Evolutionary conservation across 2,113 vertebrate species (phyloP).

Genomic region (Riparia riparia): DNA sequence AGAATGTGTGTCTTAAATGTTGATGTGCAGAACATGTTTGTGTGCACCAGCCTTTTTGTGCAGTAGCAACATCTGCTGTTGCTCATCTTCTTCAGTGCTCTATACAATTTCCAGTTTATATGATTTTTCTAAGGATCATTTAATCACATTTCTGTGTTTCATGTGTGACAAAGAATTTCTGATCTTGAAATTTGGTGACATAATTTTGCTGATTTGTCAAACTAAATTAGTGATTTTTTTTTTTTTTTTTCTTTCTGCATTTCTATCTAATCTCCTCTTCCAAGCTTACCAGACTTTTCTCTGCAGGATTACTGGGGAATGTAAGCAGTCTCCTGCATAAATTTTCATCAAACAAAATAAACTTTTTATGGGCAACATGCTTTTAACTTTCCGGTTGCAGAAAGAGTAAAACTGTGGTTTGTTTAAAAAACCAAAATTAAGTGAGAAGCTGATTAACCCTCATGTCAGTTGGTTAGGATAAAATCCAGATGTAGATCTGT

Average conservation of each 20-base stretch:
- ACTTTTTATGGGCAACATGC: background rate
- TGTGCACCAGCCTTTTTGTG: background rate
- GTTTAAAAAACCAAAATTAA: background rate
- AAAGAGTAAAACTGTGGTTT: background rate
- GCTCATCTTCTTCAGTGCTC: background rate
- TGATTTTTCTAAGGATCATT: background rate
- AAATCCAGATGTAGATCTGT: background rate
- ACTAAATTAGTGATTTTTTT: background rate
- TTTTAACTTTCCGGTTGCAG: background rate
- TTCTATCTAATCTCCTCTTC: background rate
- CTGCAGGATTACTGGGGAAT: background rate
- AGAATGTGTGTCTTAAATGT: background rate
- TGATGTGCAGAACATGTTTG: background rate
- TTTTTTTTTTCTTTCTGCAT: background rate
- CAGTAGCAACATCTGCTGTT: background rate
- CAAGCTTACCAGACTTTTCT: background rate
- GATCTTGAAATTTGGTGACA: background rate
- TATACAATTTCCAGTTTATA: background rate
- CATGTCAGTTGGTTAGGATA: background rate
- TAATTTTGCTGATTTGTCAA: background rate
- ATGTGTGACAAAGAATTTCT: background rate
- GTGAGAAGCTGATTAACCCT: background rate
- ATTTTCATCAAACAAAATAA: conserved; percentile 12
- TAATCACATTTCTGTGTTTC: background rate
- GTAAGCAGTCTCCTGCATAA: background rate